Evolutionary conservation across 1,140 invertebrate genomes (phyloP).

Genomic region (Trichomalopsis sarcophagae): DNA sequence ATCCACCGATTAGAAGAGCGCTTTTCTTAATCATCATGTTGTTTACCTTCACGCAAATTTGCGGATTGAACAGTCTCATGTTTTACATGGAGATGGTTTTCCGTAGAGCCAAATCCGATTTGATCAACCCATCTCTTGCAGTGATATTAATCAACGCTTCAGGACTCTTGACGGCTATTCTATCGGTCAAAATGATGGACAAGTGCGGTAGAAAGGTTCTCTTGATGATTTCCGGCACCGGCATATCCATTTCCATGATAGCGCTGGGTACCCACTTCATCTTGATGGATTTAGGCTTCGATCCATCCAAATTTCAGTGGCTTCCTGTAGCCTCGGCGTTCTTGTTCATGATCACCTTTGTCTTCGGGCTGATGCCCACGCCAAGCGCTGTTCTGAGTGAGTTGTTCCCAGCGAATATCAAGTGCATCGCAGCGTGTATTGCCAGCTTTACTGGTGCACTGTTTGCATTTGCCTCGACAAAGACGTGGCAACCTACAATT

Average conservation of each 20-base stretch:
- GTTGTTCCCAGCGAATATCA: constrained; percentile 83
- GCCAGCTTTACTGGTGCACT: constrained; percentile 83
- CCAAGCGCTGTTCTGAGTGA: constrained; percentile 85
- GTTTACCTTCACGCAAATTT: constrained; percentile 85
- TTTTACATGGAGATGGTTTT: constrained; percentile 87
- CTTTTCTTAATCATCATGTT: constrained; percentile 75
- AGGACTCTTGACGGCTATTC: constrained; percentile 78
- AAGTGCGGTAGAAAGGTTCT: constrained; percentile 82
- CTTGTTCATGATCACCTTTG: constrained; percentile 68
- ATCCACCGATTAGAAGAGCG: not conserved
- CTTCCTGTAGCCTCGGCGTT: constrained; percentile 45
- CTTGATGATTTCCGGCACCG: constrained; percentile 78
- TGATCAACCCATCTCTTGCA: constrained; percentile 72
- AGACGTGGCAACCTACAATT: constrained; percentile 81
- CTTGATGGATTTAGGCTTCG: constrained; percentile 62
- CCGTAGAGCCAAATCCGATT: constrained; percentile 74
- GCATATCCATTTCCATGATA: constrained; percentile 74
- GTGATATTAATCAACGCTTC: constrained; percentile 82
- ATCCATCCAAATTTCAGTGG: constrained; percentile 11
- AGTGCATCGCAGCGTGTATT: constrained; percentile 82
- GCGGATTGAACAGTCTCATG: constrained; percentile 84
- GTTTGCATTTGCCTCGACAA: constrained; percentile 84
- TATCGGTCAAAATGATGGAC: constrained; percentile 81
- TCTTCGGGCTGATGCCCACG: constrained; percentile 82
- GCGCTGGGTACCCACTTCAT: constrained; percentile 78